phyloP scores from a whole-genome alignment of 2,113 vertebrate species.

The Sinocyclocheilus anophthalmus region DNA sequence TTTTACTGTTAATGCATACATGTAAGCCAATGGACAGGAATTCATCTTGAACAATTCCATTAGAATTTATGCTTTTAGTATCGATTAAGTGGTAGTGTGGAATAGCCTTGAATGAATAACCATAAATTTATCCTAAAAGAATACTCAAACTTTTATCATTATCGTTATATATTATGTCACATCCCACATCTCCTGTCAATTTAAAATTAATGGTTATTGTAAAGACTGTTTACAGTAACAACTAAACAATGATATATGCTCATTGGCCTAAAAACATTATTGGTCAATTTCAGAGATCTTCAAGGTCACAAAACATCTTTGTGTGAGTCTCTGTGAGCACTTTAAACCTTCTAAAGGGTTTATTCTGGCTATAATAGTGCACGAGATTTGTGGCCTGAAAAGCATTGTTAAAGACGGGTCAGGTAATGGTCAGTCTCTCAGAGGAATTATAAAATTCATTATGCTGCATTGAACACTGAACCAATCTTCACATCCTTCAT shows the following conservation, averaged over 20 bases:
- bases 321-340: background rate
- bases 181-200: background rate
- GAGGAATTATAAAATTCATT: conserved; percentile 9
- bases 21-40: background rate
- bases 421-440: background rate
- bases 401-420: conserved; percentile 22
- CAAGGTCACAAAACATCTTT: conserved; percentile 18
- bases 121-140: background rate
- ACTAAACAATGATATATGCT: background rate
- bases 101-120: background rate
- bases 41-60: background rate
- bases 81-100: background rate
- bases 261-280: conserved; percentile 14
- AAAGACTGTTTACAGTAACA: background rate
- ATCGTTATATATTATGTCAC: background rate
- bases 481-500: background rate
- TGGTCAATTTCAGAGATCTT: conserved; percentile 5
- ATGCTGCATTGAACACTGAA: background rate
- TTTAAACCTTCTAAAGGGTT: background rate
- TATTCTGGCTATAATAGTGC: background rate
- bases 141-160: background rate
- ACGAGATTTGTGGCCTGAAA: conserved; percentile 7
- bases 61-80: background rate
- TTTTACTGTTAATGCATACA: background rate
- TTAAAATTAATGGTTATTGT: background rate